Evolutionary conservation across 2,113 vertebrate species (phyloP).

Genomic region (Formicarius rufipectus): DNA sequence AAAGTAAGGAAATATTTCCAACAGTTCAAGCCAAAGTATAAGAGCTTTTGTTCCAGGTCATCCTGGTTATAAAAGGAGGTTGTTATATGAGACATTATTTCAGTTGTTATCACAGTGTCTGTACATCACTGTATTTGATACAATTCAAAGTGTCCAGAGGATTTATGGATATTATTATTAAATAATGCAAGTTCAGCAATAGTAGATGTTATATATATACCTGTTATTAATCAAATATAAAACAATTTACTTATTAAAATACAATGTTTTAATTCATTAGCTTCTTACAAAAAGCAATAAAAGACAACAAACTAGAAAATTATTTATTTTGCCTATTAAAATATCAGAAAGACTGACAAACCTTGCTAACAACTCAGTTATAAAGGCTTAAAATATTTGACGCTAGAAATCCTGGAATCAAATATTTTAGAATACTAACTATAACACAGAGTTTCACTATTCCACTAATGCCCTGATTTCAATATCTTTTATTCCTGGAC

Average conservation of each 20-base stretch:
- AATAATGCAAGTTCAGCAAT: not conserved
- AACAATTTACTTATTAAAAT: not conserved
- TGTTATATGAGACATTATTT: not conserved
- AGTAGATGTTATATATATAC: not conserved
- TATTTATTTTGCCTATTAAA: not conserved
- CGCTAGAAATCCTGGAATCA: not conserved
- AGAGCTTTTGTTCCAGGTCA: not conserved
- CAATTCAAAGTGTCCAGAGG: not conserved
- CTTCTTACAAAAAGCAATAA: not conserved
- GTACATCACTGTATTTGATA: not conserved
- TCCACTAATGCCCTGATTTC: not conserved
- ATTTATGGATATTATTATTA: not conserved
- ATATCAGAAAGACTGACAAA: not conserved
- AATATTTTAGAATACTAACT: not conserved
- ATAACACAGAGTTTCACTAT: not conserved
- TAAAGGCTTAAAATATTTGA: not conserved
- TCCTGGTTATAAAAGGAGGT: not conserved
- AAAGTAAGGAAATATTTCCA: not conserved
- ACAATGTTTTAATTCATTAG: not conserved
- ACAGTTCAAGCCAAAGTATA: not conserved
- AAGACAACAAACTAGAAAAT: not conserved
- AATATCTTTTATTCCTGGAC: not conserved
- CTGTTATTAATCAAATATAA: not conserved
- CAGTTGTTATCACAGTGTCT: not conserved
- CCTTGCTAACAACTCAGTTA: not conserved